phyloP scores from a whole-genome alignment of 2,797 vertebrate species.

The Argya squamiceps region DNA sequence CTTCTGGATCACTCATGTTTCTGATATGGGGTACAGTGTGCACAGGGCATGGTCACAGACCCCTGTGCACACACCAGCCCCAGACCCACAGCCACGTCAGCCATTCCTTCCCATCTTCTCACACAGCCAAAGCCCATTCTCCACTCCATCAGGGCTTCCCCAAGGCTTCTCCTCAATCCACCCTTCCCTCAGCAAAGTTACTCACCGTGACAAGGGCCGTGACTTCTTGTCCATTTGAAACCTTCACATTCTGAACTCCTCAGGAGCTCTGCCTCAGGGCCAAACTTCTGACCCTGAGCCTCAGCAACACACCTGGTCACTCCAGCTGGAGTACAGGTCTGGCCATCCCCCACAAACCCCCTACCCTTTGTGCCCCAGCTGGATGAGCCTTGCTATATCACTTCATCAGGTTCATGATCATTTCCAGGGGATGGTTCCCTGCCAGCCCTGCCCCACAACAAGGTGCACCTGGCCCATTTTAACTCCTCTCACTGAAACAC shows the following conservation, averaged over 20 bases:
- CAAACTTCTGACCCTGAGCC: too few species aligned
- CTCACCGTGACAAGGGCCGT: neutral
- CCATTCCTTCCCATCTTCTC: neutral
- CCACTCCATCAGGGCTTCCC: neutral
- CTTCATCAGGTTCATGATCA: fast-evolving
- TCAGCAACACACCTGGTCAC: neutral
- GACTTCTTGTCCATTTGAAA: neutral
- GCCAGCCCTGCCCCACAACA: neutral
- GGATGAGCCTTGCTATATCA: neutral
- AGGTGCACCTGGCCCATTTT: neutral
- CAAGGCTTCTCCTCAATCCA: neutral
- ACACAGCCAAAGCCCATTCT: neutral
- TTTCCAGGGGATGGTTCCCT: neutral
- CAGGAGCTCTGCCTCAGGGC: neutral
- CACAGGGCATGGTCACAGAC: neutral
- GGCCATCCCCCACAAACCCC: too few species aligned
- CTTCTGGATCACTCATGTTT: neutral
- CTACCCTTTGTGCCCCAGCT: neutral
- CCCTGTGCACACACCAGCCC: neutral
- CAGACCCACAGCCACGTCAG: neutral
- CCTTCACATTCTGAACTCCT: fast-evolving
- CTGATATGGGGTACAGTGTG: fast-evolving
- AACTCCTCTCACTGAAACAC: neutral
- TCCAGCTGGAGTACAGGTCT: too few species aligned
- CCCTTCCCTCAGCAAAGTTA: neutral